phyloP scores from a whole-genome alignment of 2,113 vertebrate genomes.

The Nannospalax galili region DNA sequence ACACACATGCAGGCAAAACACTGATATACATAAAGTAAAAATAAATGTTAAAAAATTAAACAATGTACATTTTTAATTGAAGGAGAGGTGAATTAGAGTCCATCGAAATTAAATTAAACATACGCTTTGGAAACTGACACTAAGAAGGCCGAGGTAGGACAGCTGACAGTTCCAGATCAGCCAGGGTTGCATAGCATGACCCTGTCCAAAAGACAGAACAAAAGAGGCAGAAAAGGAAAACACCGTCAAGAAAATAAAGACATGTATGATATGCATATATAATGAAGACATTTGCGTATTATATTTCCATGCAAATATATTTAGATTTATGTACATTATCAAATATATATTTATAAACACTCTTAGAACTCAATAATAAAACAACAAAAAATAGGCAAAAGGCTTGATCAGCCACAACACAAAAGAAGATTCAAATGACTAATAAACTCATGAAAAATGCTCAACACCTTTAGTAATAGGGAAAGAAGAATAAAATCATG shows the following conservation, averaged over 20 bases:
- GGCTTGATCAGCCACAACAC: not conserved
- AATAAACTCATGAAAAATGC: not conserved
- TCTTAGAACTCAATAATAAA: not conserved
- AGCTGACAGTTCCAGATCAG: not conserved
- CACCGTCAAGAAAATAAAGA: not conserved
- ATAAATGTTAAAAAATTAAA: too few relatives aligned
- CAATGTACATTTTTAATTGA: not conserved
- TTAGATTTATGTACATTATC: not conserved
- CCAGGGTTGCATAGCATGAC: not conserved
- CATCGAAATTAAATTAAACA: not conserved
- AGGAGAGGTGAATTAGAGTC: not conserved
- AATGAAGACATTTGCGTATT: not conserved
- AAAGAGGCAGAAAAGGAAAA: not conserved
- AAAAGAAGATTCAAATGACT: not conserved
- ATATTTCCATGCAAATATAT: not conserved
- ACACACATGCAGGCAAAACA: too few relatives aligned
- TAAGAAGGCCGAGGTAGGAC: not conserved
- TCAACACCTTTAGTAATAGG: not conserved
- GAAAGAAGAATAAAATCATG: slow-evolving; percentile 1
- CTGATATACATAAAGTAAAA: too few relatives aligned
- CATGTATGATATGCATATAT: not conserved
- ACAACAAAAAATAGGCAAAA: not conserved
- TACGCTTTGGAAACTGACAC: not conserved
- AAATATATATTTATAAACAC: not conserved
- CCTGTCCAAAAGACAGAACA: not conserved